Evolutionary conservation across 2,113 vertebrate species (phyloP), one percentile per base, ranked within the genome.

Genomic region (Hyperopisus bebe): DNA sequence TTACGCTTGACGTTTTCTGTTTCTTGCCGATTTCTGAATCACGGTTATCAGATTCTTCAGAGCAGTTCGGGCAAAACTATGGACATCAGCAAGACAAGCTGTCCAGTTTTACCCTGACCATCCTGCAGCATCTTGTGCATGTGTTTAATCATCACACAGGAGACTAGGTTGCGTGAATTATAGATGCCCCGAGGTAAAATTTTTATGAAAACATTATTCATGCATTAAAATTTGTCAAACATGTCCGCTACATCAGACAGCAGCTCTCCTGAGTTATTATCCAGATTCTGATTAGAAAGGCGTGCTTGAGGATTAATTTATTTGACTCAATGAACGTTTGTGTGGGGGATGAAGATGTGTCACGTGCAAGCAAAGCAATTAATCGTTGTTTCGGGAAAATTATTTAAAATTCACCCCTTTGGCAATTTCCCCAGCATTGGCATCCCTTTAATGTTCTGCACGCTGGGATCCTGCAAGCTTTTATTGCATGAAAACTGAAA

Each of bases 131-230:
- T 80, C 74, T 89, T 91, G 84, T 47, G 70, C 27, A 9, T 90
- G 53, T 90, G 86, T 89, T 70, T 92, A 90, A 90, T 89, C 88
- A 91, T 66, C 35, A 47, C 51, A 70, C 80, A 82, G 31, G 88
- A 47, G 90, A 66, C 87, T 42, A 46, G 55, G 58, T 48, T 24
- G 19, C 31, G 89, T 91, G 87, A 91, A 90, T 92, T 90, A 92
- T 92, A 89, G 42, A 91, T 91, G 83, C 58, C 88, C 21, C 10
- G 27, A 35, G 42, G 9, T 86, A 55, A 86, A 91, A 90, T 53
- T 89, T 91, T 91, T 77, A 91, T 89, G 80, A 91, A 89, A 90
- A 83, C 85, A 89, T 90, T 92, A 90, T 91, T 92, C 89, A 90
- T 90, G 89, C 89, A 77, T 90, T 91, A 66, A 91, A 70, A 90